Evolutionary conservation across 2,888 invertebrate genomes (phyloP).

Genomic region (Troides aeacus): DNA sequence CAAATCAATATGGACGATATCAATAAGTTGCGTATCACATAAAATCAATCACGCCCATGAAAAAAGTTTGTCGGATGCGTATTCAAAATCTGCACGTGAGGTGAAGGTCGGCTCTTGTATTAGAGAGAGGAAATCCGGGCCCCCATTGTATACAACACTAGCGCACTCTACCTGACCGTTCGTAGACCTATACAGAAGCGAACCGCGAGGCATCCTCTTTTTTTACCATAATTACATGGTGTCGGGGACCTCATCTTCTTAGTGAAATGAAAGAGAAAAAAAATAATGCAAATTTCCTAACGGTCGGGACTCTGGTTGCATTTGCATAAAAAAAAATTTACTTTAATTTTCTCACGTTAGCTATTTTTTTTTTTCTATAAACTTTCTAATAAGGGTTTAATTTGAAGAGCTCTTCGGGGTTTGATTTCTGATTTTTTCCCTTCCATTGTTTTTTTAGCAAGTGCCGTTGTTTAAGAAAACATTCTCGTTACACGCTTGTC

Average conservation of each 20-base stretch:
- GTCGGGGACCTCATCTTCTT: slow-evolving; percentile 44
- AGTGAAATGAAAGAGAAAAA: slow-evolving; percentile 41
- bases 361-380: slow-evolving; percentile 53
- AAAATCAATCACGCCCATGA: slow-evolving; percentile 79
- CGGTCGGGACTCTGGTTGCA: slow-evolving; percentile 57
- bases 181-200: slow-evolving; percentile 51
- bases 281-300: slow-evolving; percentile 72
- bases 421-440: slow-evolving; percentile 59
- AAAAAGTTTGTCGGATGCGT: slow-evolving; percentile 58
- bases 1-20: slow-evolving; percentile 51
- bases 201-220: slow-evolving; percentile 52
- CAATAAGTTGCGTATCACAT: slow-evolving; percentile 64
- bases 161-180: slow-evolving; percentile 75
- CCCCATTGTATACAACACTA: slow-evolving; percentile 70
- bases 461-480: slow-evolving; percentile 72
- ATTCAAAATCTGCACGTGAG: slow-evolving; percentile 77
- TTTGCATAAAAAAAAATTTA: slow-evolving; percentile 50
- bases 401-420: slow-evolving; percentile 79
- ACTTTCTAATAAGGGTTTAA: slow-evolving; percentile 77
- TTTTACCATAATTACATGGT: slow-evolving; percentile 68
- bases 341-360: slow-evolving; percentile 79
- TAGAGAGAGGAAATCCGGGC: slow-evolving; percentile 79
- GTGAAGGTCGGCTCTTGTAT: slow-evolving; percentile 71
- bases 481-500: slow-evolving; percentile 77
- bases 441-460: slow-evolving; percentile 47